Percentiles rank a stretch among this genome's conserved stretches.
Evolutionary conservation across 2,113 vertebrate species (phyloP).

Genomic region (Pao palembangensis): DNA sequence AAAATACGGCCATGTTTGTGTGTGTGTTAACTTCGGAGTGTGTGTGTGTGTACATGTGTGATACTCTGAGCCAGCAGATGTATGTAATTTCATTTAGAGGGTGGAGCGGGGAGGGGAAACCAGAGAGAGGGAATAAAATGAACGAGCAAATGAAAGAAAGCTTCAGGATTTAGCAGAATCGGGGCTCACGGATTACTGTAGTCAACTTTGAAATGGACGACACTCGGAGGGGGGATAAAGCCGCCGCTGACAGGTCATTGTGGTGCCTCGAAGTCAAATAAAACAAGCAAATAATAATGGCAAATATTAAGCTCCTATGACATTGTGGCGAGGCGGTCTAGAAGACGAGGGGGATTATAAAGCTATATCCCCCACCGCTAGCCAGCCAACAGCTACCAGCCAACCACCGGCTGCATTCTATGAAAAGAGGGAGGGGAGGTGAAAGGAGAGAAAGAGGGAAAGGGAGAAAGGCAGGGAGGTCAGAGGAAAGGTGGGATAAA

Average conservation of each 20-base stretch:
- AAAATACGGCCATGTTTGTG: conserved; percentile 46
- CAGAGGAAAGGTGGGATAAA: conserved; percentile 10
- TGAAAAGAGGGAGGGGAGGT: conserved; percentile 41
- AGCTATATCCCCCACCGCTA: conserved; percentile 61
- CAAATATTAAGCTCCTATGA: conserved; percentile 81
- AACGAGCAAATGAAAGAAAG: conserved; percentile 62
- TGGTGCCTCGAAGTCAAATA: conserved; percentile 76
- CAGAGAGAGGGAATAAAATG: conserved; percentile 24
- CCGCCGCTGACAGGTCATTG: conserved; percentile 74
- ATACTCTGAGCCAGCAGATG: conserved; percentile 76
- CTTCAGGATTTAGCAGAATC: conserved; percentile 77
- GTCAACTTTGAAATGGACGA: conserved; percentile 77
- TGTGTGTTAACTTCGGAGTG: conserved; percentile 35
- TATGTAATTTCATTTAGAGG: conserved; percentile 83
- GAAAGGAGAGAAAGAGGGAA: conserved; percentile 13
- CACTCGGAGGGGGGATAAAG: conserved; percentile 74
- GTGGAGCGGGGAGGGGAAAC: conserved; percentile 20
- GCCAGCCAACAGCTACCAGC: conserved; percentile 56
- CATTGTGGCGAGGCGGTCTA: conserved; percentile 70
- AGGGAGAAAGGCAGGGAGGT: conserved; percentile 13
- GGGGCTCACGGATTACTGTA: conserved; percentile 75
- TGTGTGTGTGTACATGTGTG: conserved; percentile 63
- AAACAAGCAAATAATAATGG: conserved; percentile 82
- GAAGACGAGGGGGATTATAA: conserved; percentile 74
- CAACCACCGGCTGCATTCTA: conserved; percentile 44